Evolutionary conservation across 2,888 invertebrate species (phyloP).

Genomic region (Tenthredo distinguenda): DNA sequence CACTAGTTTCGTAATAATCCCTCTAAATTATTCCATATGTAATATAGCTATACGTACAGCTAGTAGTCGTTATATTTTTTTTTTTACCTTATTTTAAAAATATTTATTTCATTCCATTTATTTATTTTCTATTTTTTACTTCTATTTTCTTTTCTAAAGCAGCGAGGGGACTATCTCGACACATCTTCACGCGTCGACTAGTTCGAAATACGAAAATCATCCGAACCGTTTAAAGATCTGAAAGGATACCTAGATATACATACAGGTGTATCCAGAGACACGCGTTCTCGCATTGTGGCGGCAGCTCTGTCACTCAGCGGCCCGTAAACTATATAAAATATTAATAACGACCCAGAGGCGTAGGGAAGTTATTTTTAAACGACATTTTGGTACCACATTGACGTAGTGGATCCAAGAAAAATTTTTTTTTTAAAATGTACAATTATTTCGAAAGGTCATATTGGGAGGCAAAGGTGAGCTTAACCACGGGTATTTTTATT

Average conservation of each 20-base stretch:
- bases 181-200: constrained; percentile 42
- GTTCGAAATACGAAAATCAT: constrained; percentile 43
- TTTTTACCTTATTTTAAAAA: neutral
- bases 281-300: constrained; percentile 54
- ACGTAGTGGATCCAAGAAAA: neutral
- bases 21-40: constrained; percentile 39
- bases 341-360: constrained; percentile 64
- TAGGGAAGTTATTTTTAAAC: constrained; percentile 48
- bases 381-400: neutral
- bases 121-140: neutral
- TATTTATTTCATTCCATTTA: neutral
- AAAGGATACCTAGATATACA: constrained; percentile 36
- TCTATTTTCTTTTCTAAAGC: neutral
- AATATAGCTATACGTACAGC: neutral
- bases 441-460: neutral
- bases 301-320: constrained; percentile 67
- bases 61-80: neutral
- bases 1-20: constrained; percentile 41
- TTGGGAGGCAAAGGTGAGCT: neutral
- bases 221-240: constrained; percentile 44
- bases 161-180: neutral
- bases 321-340: constrained; percentile 69
- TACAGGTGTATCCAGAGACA: constrained; percentile 51
- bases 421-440: too few species aligned
- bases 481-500: neutral